Conservation (phyloP, 2,797 vertebrate genomes). For the Melanotaenia boesemani region DNA sequence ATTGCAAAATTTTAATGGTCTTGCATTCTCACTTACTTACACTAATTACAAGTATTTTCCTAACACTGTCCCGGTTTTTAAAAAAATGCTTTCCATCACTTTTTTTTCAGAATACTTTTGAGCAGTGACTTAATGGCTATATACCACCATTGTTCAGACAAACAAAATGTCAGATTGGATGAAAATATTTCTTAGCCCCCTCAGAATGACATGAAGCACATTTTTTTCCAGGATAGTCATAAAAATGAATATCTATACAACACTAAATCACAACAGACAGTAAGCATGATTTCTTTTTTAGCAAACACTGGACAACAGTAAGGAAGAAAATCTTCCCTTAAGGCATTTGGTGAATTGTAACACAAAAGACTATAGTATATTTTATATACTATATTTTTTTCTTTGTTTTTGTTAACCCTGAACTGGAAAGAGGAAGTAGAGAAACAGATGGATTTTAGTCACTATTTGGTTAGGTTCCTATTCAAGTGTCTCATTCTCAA, state of each 20-base stretch:
- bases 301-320: background rate
- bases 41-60: slow-evolving; percentile 7
- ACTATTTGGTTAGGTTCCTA: too few relatives aligned
- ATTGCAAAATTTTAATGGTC: background rate
- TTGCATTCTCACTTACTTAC: background rate
- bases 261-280: too few relatives aligned
- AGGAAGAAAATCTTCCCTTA: background rate
- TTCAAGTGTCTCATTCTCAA: too few relatives aligned
- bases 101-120: background rate
- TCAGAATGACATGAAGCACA: background rate
- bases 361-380: too few relatives aligned
- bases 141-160: background rate
- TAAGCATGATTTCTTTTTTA: background rate
- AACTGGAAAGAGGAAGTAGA: too few relatives aligned
- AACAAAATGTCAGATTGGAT: background rate
- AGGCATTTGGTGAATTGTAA: background rate
- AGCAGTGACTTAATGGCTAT: background rate
- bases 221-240: too few relatives aligned
- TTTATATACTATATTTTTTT: too few relatives aligned
- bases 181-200: background rate
- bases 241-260: too few relatives aligned
- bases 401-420: too few relatives aligned
- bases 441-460: too few relatives aligned
- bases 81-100: background rate
- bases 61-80: background rate